Evolutionary conservation across 2,797 vertebrate genomes (phyloP).

Genomic region (Cynopterus sphinx): DNA sequence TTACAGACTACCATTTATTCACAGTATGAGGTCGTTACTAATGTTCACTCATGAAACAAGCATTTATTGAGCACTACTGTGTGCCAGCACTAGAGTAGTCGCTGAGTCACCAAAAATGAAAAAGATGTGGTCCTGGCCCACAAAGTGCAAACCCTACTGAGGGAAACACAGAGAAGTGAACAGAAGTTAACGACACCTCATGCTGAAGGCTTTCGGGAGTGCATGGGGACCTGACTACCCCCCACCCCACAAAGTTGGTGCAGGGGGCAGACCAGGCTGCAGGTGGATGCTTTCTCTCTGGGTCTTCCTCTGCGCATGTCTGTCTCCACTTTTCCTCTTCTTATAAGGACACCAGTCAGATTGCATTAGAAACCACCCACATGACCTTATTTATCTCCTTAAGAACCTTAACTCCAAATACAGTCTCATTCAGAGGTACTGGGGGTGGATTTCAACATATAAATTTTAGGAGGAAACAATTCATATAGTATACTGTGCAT

Average conservation of each 20-base stretch:
- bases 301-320: neutral
- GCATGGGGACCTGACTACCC: no score
- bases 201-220: neutral
- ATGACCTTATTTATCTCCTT: neutral
- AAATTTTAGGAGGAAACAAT: neutral
- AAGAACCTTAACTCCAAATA: neutral
- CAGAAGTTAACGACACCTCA: neutral
- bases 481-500: neutral
- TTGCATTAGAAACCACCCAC: neutral
- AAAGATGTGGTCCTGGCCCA: neutral
- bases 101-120: neutral
- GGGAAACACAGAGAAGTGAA: neutral
- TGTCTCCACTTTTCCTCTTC: neutral
- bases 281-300: neutral
- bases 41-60: neutral
- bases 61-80: neutral
- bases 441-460: neutral
- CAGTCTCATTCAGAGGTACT: neutral
- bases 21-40: neutral
- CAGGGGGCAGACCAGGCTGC: neutral
- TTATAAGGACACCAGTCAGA: neutral
- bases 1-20: neutral
- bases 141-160: neutral
- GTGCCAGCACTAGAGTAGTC: neutral
- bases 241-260: fast-evolving